phyloP scores from a whole-genome alignment of 2,888 invertebrate genomes.

The Thecocarcelia acutangulata region DNA sequence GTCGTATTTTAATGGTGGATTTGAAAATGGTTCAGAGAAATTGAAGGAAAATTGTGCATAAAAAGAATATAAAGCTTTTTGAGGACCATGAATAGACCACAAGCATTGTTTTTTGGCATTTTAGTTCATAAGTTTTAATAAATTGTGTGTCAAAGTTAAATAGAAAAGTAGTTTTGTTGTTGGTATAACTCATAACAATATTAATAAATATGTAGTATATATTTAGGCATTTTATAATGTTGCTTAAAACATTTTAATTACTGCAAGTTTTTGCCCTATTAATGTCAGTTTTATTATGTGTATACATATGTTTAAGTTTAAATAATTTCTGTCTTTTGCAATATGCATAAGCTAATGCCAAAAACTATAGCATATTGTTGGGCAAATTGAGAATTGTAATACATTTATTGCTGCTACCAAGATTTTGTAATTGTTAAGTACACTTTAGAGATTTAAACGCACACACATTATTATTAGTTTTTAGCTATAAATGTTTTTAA shows the following conservation, averaged over 20 bases:
- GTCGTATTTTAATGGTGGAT: constrained; percentile 6
- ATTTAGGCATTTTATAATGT: constrained; percentile 14
- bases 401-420: constrained; percentile 15
- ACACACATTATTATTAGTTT: constrained; percentile 33
- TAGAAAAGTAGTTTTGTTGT: too few relatives aligned
- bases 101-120: background rate
- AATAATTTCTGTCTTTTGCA: background rate
- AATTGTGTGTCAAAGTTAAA: too few relatives aligned
- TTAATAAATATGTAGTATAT: too few relatives aligned
- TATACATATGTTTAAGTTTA: background rate
- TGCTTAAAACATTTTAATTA: background rate
- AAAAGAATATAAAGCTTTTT: background rate
- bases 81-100: background rate
- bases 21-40: background rate
- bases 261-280: background rate
- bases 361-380: constrained; percentile 20
- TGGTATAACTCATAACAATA: too few relatives aligned
- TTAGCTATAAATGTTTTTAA: constrained; percentile 30
- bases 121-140: background rate
- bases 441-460: constrained; percentile 42
- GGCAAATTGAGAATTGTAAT: background rate
- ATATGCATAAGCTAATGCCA: constrained; percentile 1
- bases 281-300: background rate
- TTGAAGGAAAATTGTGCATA: background rate
- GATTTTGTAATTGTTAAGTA: constrained; percentile 24